Conservation (phyloP, 2,888 invertebrate genomes). For the Eugnorisma glareosa region DNA sequence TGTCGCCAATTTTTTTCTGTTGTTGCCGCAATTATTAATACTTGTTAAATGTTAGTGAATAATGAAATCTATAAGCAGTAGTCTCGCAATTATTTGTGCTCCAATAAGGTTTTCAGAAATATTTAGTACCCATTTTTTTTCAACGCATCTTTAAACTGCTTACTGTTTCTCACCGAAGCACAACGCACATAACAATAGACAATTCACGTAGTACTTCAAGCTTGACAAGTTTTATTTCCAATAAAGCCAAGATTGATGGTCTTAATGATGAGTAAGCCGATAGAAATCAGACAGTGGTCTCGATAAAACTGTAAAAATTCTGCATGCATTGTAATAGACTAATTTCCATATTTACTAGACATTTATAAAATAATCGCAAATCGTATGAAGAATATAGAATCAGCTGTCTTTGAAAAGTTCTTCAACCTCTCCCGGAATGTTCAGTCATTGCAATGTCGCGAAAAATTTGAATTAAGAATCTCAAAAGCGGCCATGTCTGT, state of each 20-base stretch:
- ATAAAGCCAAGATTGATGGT: slow-evolving; percentile 46
- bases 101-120: background rate
- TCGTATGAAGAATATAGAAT: slow-evolving; percentile 51
- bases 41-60: background rate
- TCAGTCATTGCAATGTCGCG: slow-evolving; percentile 24
- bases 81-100: background rate
- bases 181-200: slow-evolving; percentile 12
- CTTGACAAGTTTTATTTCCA: slow-evolving; percentile 37
- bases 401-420: slow-evolving; percentile 45
- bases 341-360: slow-evolving; percentile 56
- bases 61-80: background rate
- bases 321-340: slow-evolving; percentile 33
- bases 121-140: background rate
- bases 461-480: slow-evolving; percentile 51
- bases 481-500: slow-evolving; percentile 23
- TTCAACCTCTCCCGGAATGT: slow-evolving; percentile 46
- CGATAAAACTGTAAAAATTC: slow-evolving; percentile 42
- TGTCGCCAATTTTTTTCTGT: slow-evolving; percentile 8
- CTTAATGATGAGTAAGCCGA: slow-evolving; percentile 34
- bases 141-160: background rate
- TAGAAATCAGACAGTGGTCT: slow-evolving; percentile 37
- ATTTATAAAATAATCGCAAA: slow-evolving; percentile 45
- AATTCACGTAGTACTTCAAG: slow-evolving; percentile 26
- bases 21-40: background rate
- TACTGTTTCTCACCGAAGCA: background rate